Evolutionary conservation across 2,888 invertebrate species (phyloP).

Genomic region (Hoplodrina blanda): DNA sequence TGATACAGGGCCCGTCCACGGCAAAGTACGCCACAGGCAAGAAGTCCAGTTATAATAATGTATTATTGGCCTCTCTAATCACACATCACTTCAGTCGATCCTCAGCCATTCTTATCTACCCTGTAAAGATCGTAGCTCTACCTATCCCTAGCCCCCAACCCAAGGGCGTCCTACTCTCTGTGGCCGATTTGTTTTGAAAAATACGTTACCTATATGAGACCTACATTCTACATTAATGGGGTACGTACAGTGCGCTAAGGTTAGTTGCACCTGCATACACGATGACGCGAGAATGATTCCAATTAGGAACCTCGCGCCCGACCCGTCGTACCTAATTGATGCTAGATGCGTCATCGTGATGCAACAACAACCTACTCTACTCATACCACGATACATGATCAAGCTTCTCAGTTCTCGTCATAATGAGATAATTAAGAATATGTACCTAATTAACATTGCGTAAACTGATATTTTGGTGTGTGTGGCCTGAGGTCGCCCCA

Average conservation of each 20-base stretch:
- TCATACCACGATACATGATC: constrained; percentile 1
- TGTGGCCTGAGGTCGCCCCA: background rate
- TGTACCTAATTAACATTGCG: background rate
- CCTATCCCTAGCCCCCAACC: too few species aligned
- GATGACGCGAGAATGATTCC: constrained; percentile 18
- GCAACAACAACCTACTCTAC: constrained; percentile 25
- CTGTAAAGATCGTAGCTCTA: too few species aligned
- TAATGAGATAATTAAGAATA: background rate
- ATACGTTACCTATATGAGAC: too few species aligned
- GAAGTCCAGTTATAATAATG: too few species aligned
- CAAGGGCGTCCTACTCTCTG: too few species aligned
- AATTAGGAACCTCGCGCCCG: constrained; percentile 22
- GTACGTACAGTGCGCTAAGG: background rate
- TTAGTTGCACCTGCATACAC: background rate
- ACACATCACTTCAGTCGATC: too few species aligned
- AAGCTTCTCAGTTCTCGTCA: background rate
- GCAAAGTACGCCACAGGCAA: too few species aligned
- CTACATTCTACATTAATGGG: too few species aligned
- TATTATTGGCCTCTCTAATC: too few species aligned
- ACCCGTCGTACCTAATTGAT: constrained; percentile 12
- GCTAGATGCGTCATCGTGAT: constrained; percentile 35
- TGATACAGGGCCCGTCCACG: too few species aligned
- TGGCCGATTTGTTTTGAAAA: too few species aligned
- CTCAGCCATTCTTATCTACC: too few species aligned
- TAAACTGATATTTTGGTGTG: background rate